phyloP scores from a whole-genome alignment of 30 jellyfish, hydroid and myxozoan genomes.

The Turritopsis rubra region DNA sequence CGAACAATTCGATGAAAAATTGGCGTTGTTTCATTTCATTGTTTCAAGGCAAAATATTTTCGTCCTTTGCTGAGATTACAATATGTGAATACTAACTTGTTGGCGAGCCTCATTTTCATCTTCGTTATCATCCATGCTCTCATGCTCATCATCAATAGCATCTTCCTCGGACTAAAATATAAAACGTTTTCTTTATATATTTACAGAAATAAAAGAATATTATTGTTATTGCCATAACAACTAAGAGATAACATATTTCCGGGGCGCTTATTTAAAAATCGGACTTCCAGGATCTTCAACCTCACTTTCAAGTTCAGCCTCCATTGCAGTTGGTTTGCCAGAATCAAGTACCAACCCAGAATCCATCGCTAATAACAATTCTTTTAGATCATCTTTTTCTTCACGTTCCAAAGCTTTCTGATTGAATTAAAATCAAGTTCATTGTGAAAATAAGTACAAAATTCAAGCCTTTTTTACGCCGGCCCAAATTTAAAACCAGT shows the following conservation, averaged over 20 bases:
- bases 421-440: no score
- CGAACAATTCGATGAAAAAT: no score
- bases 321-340: constrained; percentile 84
- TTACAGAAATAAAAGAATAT: background rate
- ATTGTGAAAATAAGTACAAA: no score
- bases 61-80: no score
- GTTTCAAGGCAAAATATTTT: no score
- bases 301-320: constrained; percentile 20
- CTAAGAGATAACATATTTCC: no score
- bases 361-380: constrained; percentile 57
- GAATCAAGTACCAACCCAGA: constrained; percentile 86
- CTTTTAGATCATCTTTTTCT: constrained; percentile 76
- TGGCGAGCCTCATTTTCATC: background rate
- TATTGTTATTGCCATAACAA: no score
- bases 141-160: background rate
- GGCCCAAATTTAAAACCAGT: no score
- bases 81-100: background rate
- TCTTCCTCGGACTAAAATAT: background rate
- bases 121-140: background rate
- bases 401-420: constrained; percentile 83
- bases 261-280: background rate
- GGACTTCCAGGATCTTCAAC: constrained; percentile 24
- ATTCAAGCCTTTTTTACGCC: no score
- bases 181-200: no score
- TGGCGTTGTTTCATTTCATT: no score